A percentile compares a stretch with the other conserved stretches of the same genome.
Conservation (phyloP, 2,888 invertebrate species). For the Anorthoa munda region DNA sequence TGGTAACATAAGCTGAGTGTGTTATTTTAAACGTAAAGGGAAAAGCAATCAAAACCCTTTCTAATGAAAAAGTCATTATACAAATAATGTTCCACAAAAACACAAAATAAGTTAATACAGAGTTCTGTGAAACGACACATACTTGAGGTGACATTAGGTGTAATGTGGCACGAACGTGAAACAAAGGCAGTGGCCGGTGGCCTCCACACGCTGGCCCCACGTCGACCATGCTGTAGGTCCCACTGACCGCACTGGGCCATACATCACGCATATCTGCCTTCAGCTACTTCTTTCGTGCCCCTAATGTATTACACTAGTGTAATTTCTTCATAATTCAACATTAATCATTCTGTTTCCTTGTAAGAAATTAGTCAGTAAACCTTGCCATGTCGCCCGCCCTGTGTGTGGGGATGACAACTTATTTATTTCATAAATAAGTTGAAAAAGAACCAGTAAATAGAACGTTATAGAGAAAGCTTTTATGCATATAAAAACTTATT, state of each 20-base stretch:
- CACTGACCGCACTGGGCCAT: background rate
- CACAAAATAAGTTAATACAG: constrained; percentile 50
- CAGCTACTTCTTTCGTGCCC: constrained; percentile 28
- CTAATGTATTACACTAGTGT: constrained; percentile 17
- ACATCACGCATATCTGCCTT: constrained; percentile 47
- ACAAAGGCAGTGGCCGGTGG: constrained; percentile 51
- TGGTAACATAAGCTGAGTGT: background rate
- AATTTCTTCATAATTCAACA: constrained; percentile 36
- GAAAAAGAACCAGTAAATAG: no score
- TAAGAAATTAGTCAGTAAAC: constrained; percentile 9
- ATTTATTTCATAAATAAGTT: background rate
- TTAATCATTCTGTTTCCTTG: constrained; percentile 12
- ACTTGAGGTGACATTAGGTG: constrained; percentile 52
- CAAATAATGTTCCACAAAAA: constrained; percentile 50
- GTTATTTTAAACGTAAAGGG: constrained; percentile 26
- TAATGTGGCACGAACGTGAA: constrained; percentile 55
- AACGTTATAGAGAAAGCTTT: background rate
- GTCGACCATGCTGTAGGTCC: background rate
- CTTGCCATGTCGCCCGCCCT: background rate
- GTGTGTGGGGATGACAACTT: background rate
- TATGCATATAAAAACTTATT: background rate
- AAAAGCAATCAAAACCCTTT: constrained; percentile 51
- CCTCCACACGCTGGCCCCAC: constrained; percentile 41
- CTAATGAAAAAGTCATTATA: constrained; percentile 51
- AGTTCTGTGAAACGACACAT: constrained; percentile 42